phyloP scores from a whole-genome alignment of 2,797 vertebrate genomes.

The Echiichthys vipera region DNA sequence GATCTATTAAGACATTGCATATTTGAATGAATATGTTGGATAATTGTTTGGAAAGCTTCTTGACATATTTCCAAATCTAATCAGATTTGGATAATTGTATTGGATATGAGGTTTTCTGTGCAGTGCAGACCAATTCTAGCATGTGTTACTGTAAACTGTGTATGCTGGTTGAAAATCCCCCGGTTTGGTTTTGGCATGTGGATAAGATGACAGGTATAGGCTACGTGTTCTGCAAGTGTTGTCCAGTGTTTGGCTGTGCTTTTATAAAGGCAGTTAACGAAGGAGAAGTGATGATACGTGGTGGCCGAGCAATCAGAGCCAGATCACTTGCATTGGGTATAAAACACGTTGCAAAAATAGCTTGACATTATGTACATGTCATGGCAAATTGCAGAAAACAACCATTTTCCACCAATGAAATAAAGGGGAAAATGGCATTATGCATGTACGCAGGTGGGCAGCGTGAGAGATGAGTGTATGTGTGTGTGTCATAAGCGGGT shows the following conservation, averaged over 20 bases:
- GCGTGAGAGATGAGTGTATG: neutral
- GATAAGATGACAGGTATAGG: slow-evolving; percentile 14
- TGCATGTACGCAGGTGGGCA: neutral
- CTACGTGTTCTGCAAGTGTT: slow-evolving; percentile 33
- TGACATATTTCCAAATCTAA: neutral
- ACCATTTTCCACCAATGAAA: neutral
- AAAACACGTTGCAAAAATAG: slow-evolving; percentile 1
- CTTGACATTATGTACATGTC: neutral
- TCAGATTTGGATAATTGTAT: neutral
- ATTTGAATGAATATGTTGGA: slow-evolving; percentile 1
- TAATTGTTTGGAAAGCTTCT: neutral
- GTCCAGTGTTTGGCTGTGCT: slow-evolving; percentile 29
- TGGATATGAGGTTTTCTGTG: neutral
- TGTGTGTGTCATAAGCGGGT: slow-evolving; percentile 11
- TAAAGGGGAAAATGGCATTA: neutral
- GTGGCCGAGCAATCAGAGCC: neutral
- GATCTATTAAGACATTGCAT: neutral
- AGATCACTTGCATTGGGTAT: slow-evolving; percentile 7
- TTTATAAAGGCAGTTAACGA: slow-evolving; percentile 17
- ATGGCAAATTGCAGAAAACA: slow-evolving; percentile 1
- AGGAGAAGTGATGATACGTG: neutral
- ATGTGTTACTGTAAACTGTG: slow-evolving; percentile 1
- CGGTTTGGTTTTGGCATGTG: slow-evolving; percentile 38
- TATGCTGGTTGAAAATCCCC: slow-evolving; percentile 5
- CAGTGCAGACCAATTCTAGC: neutral